These are phyloP conservation scores for Pagetopsis macropterus DNA, from an alignment of 2,797 vertebrate species.

Conservation along the genomic window DNA sequence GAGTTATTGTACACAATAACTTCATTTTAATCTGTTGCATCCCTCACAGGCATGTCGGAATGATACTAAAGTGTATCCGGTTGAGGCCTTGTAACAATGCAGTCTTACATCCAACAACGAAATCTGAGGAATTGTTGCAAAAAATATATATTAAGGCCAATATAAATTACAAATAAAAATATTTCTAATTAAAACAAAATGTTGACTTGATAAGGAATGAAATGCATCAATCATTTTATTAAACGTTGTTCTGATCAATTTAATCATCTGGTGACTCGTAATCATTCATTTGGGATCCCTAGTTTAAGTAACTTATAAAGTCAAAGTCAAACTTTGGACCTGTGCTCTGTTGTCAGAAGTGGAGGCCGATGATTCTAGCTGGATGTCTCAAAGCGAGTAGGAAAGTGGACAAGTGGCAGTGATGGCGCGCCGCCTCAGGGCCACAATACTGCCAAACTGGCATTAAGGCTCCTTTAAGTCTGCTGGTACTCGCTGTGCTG, in stretches of 20 bases:
- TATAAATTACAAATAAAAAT: background rate
- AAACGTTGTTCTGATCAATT: background rate
- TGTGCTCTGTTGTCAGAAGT: slow-evolving; percentile 13
- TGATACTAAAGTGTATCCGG: background rate
- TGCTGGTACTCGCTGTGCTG: slow-evolving; percentile 51
- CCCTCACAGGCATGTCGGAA: background rate
- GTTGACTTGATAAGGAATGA: background rate
- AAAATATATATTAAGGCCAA: background rate
- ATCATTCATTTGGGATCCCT: background rate
- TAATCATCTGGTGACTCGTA: background rate
- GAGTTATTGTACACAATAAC: background rate
- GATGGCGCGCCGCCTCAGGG: slow-evolving; percentile 45
- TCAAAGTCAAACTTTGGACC: slow-evolving; percentile 26
- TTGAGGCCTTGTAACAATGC: background rate
- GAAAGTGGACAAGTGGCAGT: slow-evolving; percentile 55
- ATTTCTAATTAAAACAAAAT: background rate
- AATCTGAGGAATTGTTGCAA: background rate
- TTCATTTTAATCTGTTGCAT: background rate
- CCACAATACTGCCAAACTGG: slow-evolving; percentile 37
- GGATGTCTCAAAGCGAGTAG: slow-evolving; percentile 33
- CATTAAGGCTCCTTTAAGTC: slow-evolving; percentile 30
- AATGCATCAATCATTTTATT: background rate
- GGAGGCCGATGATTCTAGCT: slow-evolving; percentile 15
- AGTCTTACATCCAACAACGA: background rate
- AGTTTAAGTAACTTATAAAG: background rate